Evolutionary conservation across 2,797 vertebrate genomes (phyloP), one percentile per base, ranked within the genome.

Genomic region (Tokudaia muenninki): DNA sequence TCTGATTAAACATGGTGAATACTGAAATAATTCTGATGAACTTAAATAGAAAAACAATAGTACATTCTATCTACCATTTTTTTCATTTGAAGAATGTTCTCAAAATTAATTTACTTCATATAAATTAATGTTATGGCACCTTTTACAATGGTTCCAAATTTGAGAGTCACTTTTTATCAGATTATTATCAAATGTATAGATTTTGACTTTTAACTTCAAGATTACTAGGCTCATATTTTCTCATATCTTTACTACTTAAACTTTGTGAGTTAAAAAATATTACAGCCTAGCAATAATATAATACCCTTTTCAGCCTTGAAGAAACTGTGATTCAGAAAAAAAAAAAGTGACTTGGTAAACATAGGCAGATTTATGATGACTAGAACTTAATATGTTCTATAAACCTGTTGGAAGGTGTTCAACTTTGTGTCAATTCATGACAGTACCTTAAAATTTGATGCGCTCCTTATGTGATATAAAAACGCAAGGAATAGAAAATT

Each of bases 321-420:
- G 78, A 90, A 86, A 94, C 50, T 74, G 50, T 75, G n/a, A 79
- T 50, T 91, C 63, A 86, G 70, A 2, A n/a, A 96, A 96, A n/a
- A 96, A 96, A 92, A 84, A 88, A 78, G n/a, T 78, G 65, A 82
- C 67, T 59, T 90, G 31, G 50, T 90, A 82, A 65, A 83, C 57
- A 52, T 44, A 80, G 77, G 26, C 70, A 88, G 65, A 90, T 94
- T 77, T 90, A 61, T 31, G 50, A 83, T 74, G 6, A 78, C 37
- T 47, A 88, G 55, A 88, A 47, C 24, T 57, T 63, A 79, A 11
- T 79, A 89, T 75, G 17, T 37, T 61, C 65, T 87, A 52, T 70
- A 92, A 75, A 92, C 41, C 29, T 75, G 31, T 55, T 77, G 17
- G 29, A 81, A 87, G 24, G 31, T 75, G 22, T 92, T 14, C 47